Conservation (phyloP, 2,888 invertebrate genomes). For the Drosophila austrosaltans region DNA sequence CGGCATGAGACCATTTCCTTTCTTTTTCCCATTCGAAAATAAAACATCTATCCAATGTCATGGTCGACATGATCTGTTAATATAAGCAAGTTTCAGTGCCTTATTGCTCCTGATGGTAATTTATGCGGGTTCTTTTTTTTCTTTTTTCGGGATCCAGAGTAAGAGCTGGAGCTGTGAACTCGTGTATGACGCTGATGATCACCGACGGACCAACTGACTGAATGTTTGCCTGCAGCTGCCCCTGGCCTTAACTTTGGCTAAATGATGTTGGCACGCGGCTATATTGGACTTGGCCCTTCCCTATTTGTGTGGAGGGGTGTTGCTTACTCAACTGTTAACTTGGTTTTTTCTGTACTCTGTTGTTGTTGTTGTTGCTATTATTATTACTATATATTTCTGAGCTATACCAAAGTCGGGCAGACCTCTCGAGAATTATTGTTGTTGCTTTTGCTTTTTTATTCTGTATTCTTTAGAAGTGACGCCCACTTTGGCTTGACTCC, state of each 20-base stretch:
- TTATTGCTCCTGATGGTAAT: slow-evolving; percentile 57
- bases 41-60: slow-evolving; percentile 58
- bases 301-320: slow-evolving; percentile 33
- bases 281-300: not conserved
- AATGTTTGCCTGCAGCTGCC: slow-evolving; percentile 71
- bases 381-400: slow-evolving; percentile 25
- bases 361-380: too few relatives aligned
- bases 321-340: slow-evolving; percentile 70
- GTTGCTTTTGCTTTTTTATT: slow-evolving; percentile 26
- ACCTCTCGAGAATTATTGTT: slow-evolving; percentile 48
- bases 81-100: slow-evolving; percentile 53
- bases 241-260: slow-evolving; percentile 44
- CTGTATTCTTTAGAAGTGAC: slow-evolving; percentile 25
- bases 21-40: slow-evolving; percentile 30
- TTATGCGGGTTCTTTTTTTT: slow-evolving; percentile 41
- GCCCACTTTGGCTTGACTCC: slow-evolving; percentile 35
- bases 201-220: not conserved
- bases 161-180: slow-evolving; percentile 58
- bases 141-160: slow-evolving; percentile 6
- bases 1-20: slow-evolving; percentile 48
- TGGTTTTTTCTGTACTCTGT: slow-evolving; percentile 1
- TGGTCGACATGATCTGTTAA: slow-evolving; percentile 67
- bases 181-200: slow-evolving; percentile 62
- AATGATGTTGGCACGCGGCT: slow-evolving; percentile 70
- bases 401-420: slow-evolving; percentile 58